Evolutionary conservation across 2,797 vertebrate species (phyloP).

Genomic region (Schizopygopsis malacanthus): DNA sequence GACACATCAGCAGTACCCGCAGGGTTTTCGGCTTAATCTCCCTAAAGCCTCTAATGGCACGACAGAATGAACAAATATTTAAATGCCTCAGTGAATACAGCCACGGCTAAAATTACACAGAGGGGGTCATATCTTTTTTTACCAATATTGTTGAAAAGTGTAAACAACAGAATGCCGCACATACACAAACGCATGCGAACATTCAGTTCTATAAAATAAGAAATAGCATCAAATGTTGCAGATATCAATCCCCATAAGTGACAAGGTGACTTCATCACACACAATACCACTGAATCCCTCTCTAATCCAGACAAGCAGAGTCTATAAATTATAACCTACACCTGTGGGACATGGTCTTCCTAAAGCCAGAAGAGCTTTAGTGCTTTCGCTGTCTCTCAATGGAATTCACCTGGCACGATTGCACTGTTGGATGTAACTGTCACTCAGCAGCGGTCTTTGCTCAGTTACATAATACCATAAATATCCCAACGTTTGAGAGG

Average conservation of each 20-base stretch:
- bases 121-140: neutral
- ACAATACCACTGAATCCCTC: slow-evolving; percentile 45
- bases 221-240: slow-evolving; percentile 1
- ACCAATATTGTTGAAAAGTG: slow-evolving; percentile 26
- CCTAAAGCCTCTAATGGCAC: slow-evolving; percentile 55
- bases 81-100: slow-evolving; percentile 38
- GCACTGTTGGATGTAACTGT: slow-evolving; percentile 9
- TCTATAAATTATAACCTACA: slow-evolving; percentile 42
- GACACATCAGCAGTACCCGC: slow-evolving; percentile 48
- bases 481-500: neutral
- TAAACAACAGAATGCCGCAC: slow-evolving; percentile 13
- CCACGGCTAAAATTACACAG: slow-evolving; percentile 51
- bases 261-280: slow-evolving; percentile 55
- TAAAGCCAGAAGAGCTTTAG: slow-evolving; percentile 22
- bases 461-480: slow-evolving; percentile 14
- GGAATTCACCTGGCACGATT: slow-evolving; percentile 9
- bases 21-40: slow-evolving; percentile 55
- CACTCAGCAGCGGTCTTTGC: slow-evolving; percentile 1
- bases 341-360: slow-evolving; percentile 36
- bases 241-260: slow-evolving; percentile 17
- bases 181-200: neutral
- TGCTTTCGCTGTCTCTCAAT: neutral
- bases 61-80: slow-evolving; percentile 51
- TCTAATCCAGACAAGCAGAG: slow-evolving; percentile 47
- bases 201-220: slow-evolving; percentile 3